These are phyloP conservation scores for Kryptolebias ocellatus DNA, from an alignment of 2,797 vertebrate species.

Conservation along the genomic window DNA sequence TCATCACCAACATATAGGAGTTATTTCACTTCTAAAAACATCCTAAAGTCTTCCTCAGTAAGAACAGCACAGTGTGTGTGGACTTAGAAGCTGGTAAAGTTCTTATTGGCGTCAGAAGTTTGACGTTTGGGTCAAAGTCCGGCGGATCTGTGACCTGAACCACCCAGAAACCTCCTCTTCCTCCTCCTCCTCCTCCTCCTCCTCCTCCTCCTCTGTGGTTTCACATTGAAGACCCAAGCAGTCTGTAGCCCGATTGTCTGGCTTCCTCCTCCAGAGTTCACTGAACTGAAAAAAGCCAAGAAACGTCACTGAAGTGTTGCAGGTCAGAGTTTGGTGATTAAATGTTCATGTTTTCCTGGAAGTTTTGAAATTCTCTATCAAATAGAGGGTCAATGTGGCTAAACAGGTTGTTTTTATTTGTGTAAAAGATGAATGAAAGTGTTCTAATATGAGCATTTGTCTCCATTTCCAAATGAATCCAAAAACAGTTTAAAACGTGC, in stretches of 20 bases:
- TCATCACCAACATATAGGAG: not conserved
- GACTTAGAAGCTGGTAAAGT: not conserved
- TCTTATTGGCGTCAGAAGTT: slow-evolving; percentile 1
- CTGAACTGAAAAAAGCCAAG: not conserved
- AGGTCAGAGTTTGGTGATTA: slow-evolving; percentile 24
- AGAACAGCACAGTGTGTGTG: slow-evolving; percentile 4
- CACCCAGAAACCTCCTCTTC: slow-evolving; percentile 8
- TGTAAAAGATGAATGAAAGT: too few species aligned
- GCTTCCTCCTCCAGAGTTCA: slow-evolving; percentile 7
- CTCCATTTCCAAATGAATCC: too few species aligned
- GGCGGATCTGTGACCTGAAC: slow-evolving; percentile 11
- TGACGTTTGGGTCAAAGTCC: slow-evolving; percentile 56
- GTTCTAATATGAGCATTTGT: too few species aligned
- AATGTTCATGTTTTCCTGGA: not conserved
- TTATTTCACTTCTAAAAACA: not conserved
- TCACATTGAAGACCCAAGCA: slow-evolving; percentile 13
- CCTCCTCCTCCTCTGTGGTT: slow-evolving; percentile 24
- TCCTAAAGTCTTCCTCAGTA: not conserved
- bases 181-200: slow-evolving; percentile 6
- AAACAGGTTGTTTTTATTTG: too few species aligned
- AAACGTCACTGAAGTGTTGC: slow-evolving; percentile 2
- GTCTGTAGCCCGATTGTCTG: not conserved
- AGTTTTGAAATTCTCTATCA: not conserved
- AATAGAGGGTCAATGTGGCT: too few species aligned
- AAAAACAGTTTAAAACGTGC: too few species aligned